Evolutionary conservation across 2,888 invertebrate species (phyloP), one percentile per base, ranked within the genome.

Genomic region (Horisme vitalbata): DNA sequence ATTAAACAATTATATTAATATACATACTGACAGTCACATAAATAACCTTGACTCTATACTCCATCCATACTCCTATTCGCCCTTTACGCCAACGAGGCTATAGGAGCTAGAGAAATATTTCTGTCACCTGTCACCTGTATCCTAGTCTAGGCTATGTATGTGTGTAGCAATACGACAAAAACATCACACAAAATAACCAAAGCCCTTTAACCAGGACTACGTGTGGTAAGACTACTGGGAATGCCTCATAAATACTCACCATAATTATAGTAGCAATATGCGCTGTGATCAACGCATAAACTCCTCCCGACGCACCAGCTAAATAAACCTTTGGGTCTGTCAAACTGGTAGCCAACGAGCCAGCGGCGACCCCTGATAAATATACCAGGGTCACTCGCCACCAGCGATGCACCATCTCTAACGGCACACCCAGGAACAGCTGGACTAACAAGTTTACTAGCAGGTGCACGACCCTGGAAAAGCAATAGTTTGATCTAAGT

Each of bases 371-470:
- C 0, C 97, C 97, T 0, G 95, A 94, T 24, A 95, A 73, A 77
- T 97, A 97, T 18, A 97, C 94, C 7, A 94, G 81, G 0, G 95
- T 88, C 4, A 99, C 95, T 34, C 99, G 91, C 97, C 97, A 97
- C 94, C 97, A 97, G 58, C 95, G 93, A 80, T 99, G 99, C 0
- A 99, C 98, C 93, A 99, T 94, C 85, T 99, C 99, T 51, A 99
- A 82, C 0, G 99, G 98, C 6, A 98, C 93, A 0, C 99, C 99
- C 45, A 99, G 91, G 78, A 98, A 91, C 47, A 99, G 89, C 80
- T 99, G 99, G 50, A 98, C 96, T 39, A 97, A 83, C 13, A 98
- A 89, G 80, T 99, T 99, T 68, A 97, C 96, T 52, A 96, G 86
- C 23, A 99, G 90, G 79, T 99, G 99, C 70, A 95, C 93, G 33